A percentile compares a stretch with the other conserved stretches of the same genome.
phyloP scores from a whole-genome alignment of 2,888 invertebrate species.

The Elgonia sp. region DNA sequence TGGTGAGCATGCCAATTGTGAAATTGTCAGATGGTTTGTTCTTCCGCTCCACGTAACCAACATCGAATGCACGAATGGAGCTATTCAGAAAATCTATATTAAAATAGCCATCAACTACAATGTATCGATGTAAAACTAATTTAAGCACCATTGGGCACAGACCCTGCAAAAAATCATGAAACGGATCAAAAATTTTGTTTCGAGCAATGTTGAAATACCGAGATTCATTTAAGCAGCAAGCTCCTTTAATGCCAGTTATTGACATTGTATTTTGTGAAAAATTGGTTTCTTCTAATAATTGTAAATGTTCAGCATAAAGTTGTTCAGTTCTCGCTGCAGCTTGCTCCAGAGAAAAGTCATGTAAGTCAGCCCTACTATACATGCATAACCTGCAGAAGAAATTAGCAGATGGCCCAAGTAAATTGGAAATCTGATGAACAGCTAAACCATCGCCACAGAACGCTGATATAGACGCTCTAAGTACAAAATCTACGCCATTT shows the following conservation, averaged over 20 bases:
- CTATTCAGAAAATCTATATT: conserved; percentile 28
- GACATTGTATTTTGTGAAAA: conserved; percentile 20
- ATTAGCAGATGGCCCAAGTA: conserved; percentile 70
- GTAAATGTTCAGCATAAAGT: conserved; percentile 32
- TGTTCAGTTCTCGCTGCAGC: background rate
- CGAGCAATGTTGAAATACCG: conserved; percentile 49
- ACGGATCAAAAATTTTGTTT: conserved; percentile 57
- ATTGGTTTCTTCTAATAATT: background rate
- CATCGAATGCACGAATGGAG: conserved; percentile 30
- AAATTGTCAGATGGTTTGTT: conserved; percentile 73
- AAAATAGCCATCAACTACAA: conserved; percentile 15
- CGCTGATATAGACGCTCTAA: no score
- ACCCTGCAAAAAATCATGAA: conserved; percentile 60
- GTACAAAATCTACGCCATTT: no score
- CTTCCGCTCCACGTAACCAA: conserved; percentile 64
- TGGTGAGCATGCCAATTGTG: conserved; percentile 37
- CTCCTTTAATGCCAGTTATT: conserved; percentile 42
- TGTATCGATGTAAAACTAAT: conserved; percentile 30
- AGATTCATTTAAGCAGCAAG: conserved; percentile 47
- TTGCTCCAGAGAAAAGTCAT: background rate
- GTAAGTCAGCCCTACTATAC: conserved; percentile 45
- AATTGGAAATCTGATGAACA: conserved; percentile 42
- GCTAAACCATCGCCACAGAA: background rate
- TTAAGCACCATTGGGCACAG: conserved; percentile 74
- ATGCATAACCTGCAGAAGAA: conserved; percentile 71